Base-by-base conservation (phyloP, 2,113 vertebrate species). In the Pachyramphus minor region DNA sequence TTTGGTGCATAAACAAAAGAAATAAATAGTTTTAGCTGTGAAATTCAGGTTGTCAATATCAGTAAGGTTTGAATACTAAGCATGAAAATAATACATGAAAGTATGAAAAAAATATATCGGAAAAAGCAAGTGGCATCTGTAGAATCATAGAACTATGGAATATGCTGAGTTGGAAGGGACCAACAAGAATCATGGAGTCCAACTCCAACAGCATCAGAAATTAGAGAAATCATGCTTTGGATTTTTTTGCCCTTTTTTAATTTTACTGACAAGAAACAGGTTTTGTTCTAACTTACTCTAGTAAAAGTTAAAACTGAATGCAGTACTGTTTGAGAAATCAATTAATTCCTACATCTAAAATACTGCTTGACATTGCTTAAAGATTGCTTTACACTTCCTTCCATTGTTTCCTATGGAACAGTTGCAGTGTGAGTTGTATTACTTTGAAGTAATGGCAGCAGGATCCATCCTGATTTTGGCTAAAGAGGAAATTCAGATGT, bases 91-190 rank as follows among this genome's bases (percentile, higher is more conserved):
- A 62, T 21, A 5, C 11, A 89, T 44, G 23, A 52, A 59, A 72
- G 0, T 3, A 30, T 47, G 4, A 47, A 63, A 63, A 63, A 63
- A 50, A 35, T 2, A 30, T 0, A 6, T 8, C 14, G 20, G 5
- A 75, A 83, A 60, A 73, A 31, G 4, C 20, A 59, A 37, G 2
- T 15, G 8, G 5, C 6, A 25, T 60, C 15, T 55, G 8, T 24
- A n/a, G 33, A 74, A n/a, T 17, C 16, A n/a, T 2, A 59, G 19
- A 37, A 30, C 5, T 39, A 23, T 12, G 33, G 10, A 78, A 53
- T 44, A 53, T 14, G 23, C 15, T 59, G 45, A 17, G n/a, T 45
- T 52, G 23, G 28, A 67, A 67, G 15, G 12, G 10, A 67, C 4
- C 5, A 19, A 17, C 3, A 39, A n/a, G 60, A 74, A 52, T 25